Evolutionary conservation across 2,113 vertebrate species (phyloP).

Genomic region (Ageneiosus marmoratus): DNA sequence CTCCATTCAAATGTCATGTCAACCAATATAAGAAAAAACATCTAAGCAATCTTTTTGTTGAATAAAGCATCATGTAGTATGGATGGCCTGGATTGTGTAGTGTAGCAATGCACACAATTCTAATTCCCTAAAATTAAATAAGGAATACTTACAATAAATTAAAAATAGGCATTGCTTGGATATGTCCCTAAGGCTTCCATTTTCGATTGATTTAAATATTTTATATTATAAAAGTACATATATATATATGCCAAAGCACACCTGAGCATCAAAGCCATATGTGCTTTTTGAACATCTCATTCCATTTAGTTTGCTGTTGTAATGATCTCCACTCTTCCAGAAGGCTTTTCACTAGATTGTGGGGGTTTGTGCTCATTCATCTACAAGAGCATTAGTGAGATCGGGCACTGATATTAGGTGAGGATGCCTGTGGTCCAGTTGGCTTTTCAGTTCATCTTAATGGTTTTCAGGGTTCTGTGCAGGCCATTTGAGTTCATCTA

Average conservation of each 20-base stretch:
- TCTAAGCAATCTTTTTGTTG: background rate
- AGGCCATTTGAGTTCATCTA: background rate
- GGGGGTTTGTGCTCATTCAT: background rate
- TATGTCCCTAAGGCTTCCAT: background rate
- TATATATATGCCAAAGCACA: background rate
- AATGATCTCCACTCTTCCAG: background rate
- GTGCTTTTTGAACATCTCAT: background rate
- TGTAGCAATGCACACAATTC: background rate
- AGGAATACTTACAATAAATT: background rate
- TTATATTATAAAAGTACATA: background rate
- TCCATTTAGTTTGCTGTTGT: background rate
- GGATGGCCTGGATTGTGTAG: background rate
- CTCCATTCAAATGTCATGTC: conserved; percentile 24
- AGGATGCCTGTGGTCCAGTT: background rate
- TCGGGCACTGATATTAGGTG: background rate
- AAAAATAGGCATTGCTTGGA: background rate
- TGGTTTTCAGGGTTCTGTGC: background rate
- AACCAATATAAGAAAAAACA: background rate
- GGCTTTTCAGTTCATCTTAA: background rate
- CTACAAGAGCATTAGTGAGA: background rate
- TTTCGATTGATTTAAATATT: background rate
- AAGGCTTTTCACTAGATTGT: background rate
- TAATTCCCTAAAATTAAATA: background rate
- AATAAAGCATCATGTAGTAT: background rate
- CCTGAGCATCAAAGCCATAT: background rate